A percentile compares a stretch with the other conserved stretches of the same genome.
Evolutionary conservation across 2,113 vertebrate genomes (phyloP).

Genomic region (Thryonomys swinderianus): DNA sequence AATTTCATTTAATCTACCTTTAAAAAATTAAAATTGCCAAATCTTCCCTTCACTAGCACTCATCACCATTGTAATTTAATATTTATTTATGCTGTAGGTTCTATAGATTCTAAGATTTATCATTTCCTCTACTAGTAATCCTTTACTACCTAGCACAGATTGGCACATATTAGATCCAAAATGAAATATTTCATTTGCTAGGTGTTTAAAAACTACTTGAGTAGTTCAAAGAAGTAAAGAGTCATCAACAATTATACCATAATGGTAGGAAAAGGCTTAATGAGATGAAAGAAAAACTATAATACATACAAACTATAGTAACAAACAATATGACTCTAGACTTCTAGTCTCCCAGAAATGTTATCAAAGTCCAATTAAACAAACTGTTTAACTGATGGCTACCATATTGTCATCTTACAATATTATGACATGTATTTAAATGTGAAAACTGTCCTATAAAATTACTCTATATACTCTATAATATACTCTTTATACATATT

Average conservation of each 20-base stretch:
- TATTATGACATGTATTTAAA: not conserved
- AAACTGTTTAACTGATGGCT: slow-evolving; percentile 27
- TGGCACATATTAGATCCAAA: not conserved
- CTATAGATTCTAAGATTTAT: not conserved
- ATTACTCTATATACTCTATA: not conserved
- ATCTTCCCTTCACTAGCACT: not conserved
- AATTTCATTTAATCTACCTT: slow-evolving; percentile 15
- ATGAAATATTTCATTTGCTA: not conserved
- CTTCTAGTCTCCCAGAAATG: slow-evolving; percentile 11
- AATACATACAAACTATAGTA: slow-evolving; percentile 39
- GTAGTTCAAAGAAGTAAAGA: not conserved
- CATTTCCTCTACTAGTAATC: not conserved
- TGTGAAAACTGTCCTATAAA: slow-evolving; percentile 8
- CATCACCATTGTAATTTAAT: not conserved
- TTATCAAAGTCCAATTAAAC: slow-evolving; percentile 42
- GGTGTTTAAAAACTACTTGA: not conserved
- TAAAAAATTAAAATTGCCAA: not conserved
- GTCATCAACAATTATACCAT: not conserved
- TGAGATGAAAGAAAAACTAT: slow-evolving; percentile 24
- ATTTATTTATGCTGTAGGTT: not conserved
- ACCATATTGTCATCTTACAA: slow-evolving; percentile 19
- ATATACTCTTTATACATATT: too few relatives aligned
- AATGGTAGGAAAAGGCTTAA: not conserved
- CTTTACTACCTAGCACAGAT: not conserved
- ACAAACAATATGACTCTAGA: not conserved